A percentile compares a stretch with the other conserved stretches of the same genome.
Conservation (phyloP, 2,113 vertebrate genomes). For the Junco hyemalis region DNA sequence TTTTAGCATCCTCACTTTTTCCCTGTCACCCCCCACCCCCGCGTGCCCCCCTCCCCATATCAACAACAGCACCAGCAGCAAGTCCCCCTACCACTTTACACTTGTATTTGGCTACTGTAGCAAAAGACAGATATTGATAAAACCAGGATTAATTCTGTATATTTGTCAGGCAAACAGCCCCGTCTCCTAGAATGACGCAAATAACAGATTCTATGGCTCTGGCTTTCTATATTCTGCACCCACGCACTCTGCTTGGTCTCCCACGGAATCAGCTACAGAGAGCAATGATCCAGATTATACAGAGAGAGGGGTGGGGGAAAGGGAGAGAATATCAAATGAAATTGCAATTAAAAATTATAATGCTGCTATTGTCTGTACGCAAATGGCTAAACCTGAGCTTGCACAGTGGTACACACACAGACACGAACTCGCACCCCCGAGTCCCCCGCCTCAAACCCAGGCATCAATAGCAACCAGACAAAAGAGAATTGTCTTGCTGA, state of each 20-base stretch:
- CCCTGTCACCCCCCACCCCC: not conserved
- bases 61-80: not conserved
- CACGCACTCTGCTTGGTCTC: slow-evolving; percentile 87
- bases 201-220: slow-evolving; percentile 79
- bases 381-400: slow-evolving; percentile 33
- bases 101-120: slow-evolving; percentile 69
- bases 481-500: slow-evolving; percentile 54
- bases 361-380: slow-evolving; percentile 25
- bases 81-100: slow-evolving; percentile 39
- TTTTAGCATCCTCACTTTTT: slow-evolving; percentile 14
- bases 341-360: slow-evolving; percentile 70
- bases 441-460: not conserved
- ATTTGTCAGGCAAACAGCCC: slow-evolving; percentile 82
- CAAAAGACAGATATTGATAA: slow-evolving; percentile 74
- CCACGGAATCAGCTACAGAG: slow-evolving; percentile 86
- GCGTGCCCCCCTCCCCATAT: not conserved
- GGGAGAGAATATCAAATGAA: slow-evolving; percentile 65
- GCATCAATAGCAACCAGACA: slow-evolving; percentile 18
- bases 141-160: slow-evolving; percentile 79
- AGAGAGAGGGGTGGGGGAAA: slow-evolving; percentile 61
- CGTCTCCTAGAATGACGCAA: slow-evolving; percentile 80
- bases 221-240: slow-evolving; percentile 82
- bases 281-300: slow-evolving; percentile 76
- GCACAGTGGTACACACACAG: not conserved
- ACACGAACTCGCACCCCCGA: not conserved